A percentile compares a stretch with the other conserved stretches of the same genome.
These are phyloP conservation scores for Drosophila pseudotakahashii DNA, from an alignment of 2,888 invertebrate species.

Conservation along the genomic window DNA sequence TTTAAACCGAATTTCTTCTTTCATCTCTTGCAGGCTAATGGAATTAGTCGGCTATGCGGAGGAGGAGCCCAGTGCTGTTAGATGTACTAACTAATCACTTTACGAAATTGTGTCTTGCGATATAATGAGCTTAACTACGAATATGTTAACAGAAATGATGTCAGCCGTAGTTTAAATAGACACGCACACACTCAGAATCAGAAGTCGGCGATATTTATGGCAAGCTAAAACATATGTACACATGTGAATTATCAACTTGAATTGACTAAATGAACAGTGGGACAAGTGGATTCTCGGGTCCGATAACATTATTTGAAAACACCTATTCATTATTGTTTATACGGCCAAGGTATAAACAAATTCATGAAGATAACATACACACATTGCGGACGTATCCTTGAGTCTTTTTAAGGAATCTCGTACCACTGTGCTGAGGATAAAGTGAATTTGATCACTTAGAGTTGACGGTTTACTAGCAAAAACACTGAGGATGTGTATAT, in stretches of 20 bases:
- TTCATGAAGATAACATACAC: slow-evolving; percentile 13
- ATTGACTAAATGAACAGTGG: slow-evolving; percentile 63
- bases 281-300: slow-evolving; percentile 18
- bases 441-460: slow-evolving; percentile 31
- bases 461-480: slow-evolving; percentile 33
- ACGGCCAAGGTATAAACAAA: slow-evolving; percentile 30
- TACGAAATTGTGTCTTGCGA: slow-evolving; percentile 35
- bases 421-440: slow-evolving; percentile 40
- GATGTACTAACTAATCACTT: slow-evolving; percentile 48
- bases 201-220: slow-evolving; percentile 38
- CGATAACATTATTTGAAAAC: slow-evolving; percentile 6
- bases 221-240: slow-evolving; percentile 36
- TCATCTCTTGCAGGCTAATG: slow-evolving; percentile 42
- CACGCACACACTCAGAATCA: slow-evolving; percentile 37
- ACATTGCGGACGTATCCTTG: background rate
- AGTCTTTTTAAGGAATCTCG: background rate
- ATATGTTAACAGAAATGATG: slow-evolving; percentile 61
- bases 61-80: slow-evolving; percentile 18
- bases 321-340: slow-evolving; percentile 36
- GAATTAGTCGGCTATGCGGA: slow-evolving; percentile 15
- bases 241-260: slow-evolving; percentile 44
- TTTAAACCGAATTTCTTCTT: slow-evolving; percentile 24
- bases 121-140: slow-evolving; percentile 41
- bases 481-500: slow-evolving; percentile 12
- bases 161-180: slow-evolving; percentile 59